Evolutionary conservation across 2,797 vertebrate genomes (phyloP).

Genomic region (Gastrophryne carolinensis): DNA sequence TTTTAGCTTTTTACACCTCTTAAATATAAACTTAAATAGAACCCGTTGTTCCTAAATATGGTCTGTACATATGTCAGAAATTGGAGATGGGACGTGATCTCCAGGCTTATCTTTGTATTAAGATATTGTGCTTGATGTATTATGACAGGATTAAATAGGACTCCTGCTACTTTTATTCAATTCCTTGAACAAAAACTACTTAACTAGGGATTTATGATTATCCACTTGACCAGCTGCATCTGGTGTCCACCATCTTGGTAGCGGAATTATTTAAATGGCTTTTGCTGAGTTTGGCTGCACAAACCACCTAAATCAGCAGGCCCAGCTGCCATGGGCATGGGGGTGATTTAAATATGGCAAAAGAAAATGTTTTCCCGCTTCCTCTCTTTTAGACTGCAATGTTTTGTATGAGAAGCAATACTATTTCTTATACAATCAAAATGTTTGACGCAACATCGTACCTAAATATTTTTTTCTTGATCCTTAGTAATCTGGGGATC

Average conservation of each 20-base stretch:
- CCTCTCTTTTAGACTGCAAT: too few relatives aligned
- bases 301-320: constrained; percentile 5
- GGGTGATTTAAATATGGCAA: constrained; percentile 40
- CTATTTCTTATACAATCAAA: too few relatives aligned
- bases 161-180: neutral
- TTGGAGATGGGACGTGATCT: neutral
- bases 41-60: too few relatives aligned
- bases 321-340: constrained; percentile 25
- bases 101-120: neutral
- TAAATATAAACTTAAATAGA: too few relatives aligned
- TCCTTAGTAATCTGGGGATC: too few relatives aligned
- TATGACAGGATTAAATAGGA: constrained; percentile 7
- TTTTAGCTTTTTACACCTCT: too few relatives aligned
- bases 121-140: neutral
- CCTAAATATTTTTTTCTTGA: too few relatives aligned
- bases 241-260: constrained; percentile 34
- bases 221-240: constrained; percentile 27
- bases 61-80: too few relatives aligned
- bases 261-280: constrained; percentile 32
- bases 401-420: too few relatives aligned
- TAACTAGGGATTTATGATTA: neutral
- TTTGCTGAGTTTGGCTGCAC: constrained; percentile 25
- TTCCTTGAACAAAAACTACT: neutral
- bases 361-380: too few relatives aligned
- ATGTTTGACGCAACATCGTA: too few relatives aligned